A percentile compares a stretch with the other conserved stretches of the same genome.
These are phyloP conservation scores for Eulemur rufifrons DNA, from an alignment of 2,113 vertebrate species.

Conservation along the genomic window DNA sequence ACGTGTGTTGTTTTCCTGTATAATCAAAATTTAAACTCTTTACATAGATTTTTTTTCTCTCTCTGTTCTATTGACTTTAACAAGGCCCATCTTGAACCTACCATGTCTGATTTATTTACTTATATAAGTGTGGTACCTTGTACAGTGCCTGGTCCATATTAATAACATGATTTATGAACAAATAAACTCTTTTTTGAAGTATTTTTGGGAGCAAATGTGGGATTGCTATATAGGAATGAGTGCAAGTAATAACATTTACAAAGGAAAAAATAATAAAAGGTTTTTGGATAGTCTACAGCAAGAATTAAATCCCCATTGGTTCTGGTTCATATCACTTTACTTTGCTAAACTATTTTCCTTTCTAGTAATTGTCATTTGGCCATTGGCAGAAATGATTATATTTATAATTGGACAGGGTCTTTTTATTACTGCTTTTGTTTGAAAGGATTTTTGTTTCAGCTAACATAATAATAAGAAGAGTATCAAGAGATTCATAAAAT, in stretches of 20 bases:
- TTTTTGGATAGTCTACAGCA: slow-evolving; percentile 60
- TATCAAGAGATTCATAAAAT: slow-evolving; percentile 76
- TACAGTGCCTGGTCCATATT: not conserved
- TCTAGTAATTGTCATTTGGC: slow-evolving; percentile 56
- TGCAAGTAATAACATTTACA: not conserved
- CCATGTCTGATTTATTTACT: not conserved
- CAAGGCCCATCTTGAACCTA: not conserved
- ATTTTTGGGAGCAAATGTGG: not conserved
- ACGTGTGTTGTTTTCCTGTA: not conserved
- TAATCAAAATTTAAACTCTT: slow-evolving; percentile 26
- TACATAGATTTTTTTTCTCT: not conserved
- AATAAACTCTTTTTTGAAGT: not conserved
- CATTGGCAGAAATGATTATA: slow-evolving; percentile 66
- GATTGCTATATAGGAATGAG: not conserved
- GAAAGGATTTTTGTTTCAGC: slow-evolving; percentile 63
- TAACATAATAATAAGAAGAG: slow-evolving; percentile 48
- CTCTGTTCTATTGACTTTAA: not conserved
- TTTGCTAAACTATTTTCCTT: slow-evolving; percentile 76
- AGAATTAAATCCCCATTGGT: slow-evolving; percentile 61
- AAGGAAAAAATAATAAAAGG: slow-evolving; percentile 2
- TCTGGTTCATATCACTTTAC: slow-evolving; percentile 39
- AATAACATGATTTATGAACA: not conserved
- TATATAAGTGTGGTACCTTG: not conserved
- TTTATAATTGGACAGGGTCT: slow-evolving; percentile 39
- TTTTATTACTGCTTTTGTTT: slow-evolving; percentile 61